Base-by-base conservation (phyloP, 2,797 vertebrate genomes). In the Chaunax sp. region DNA sequence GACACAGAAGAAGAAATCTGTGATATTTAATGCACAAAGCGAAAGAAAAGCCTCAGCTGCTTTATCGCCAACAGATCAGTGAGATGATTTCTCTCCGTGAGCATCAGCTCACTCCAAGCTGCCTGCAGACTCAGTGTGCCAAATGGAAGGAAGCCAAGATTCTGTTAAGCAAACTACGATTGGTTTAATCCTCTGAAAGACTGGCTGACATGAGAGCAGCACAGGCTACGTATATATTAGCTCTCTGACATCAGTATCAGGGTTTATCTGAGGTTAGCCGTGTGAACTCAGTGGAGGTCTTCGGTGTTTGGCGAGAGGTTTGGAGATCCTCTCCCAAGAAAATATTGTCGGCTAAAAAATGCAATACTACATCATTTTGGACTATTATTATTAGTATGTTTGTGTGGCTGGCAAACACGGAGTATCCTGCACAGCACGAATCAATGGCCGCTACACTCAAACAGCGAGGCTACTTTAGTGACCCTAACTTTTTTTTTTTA, bases 141-240 rank as follows among this genome's bases (percentile, higher is more conserved):
- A 84, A 64, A 69, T 86, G 84, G 64, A 83, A 16, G 23, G 28
- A 22, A 40, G 87, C 86, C 84, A 88, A 78, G 58, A 49, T 75
- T 52, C 54, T 65, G 77, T 63, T 80, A 69, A 77, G 75, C 72
- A 82, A 78, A 89, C 79, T 82, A 80, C 80, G 82, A 87, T 72
- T 46, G 77, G 68, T 73, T 50, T 80, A 85, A 86, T 89, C 83
- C 78, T 66, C 78, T 67, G 63, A 72, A 64, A 58, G 77, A 75
- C 44, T 69, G 76, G 75, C 86, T 72, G 81, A 77, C 81, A 55
- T 57, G 56, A 83, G 72, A 70, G 73, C 74, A 72, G 63, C 68
- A 47, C 67, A 38, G 37, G 59, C 52, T 25, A 46, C 51, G 61
- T 23, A 52, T 67, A 46, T 58, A 58, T 77, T 53, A 74, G 52